Evolutionary conservation across 2,888 invertebrate species (phyloP).

Genomic region (Nemurella pictetii): DNA sequence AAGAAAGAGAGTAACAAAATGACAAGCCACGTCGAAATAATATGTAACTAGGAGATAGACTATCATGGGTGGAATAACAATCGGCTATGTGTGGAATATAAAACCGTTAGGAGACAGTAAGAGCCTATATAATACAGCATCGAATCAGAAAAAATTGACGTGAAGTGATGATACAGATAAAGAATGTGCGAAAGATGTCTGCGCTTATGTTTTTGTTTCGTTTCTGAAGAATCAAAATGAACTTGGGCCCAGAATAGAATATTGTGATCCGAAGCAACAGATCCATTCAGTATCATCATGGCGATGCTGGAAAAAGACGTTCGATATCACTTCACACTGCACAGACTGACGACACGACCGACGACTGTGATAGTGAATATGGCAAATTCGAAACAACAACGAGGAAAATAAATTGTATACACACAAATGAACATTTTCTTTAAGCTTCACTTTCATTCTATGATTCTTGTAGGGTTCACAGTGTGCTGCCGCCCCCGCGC

Average conservation of each 20-base stretch:
- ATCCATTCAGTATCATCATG: not conserved
- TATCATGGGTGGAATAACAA: constrained; percentile 21
- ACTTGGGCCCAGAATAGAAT: not conserved
- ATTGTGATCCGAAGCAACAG: not conserved
- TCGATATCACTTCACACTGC: not conserved
- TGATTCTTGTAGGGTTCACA: not conserved
- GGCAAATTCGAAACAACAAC: not conserved
- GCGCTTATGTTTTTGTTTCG: not conserved
- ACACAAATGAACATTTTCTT: not conserved
- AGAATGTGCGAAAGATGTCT: not conserved
- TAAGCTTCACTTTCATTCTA: not conserved
- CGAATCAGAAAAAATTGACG: not conserved
- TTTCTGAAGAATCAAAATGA: not conserved
- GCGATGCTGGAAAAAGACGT: not conserved
- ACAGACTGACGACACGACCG: no score
- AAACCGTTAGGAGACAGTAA: constrained; percentile 19
- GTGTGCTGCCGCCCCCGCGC: not conserved
- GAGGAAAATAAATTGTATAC: not conserved
- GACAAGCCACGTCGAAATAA: not conserved
- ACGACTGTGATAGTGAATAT: no score
- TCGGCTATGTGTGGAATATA: constrained; percentile 9
- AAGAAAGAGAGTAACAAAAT: not conserved
- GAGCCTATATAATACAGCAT: not conserved
- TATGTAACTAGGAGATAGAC: constrained; percentile 22
- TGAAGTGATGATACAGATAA: not conserved